phyloP scores from a whole-genome alignment of 2,888 invertebrate species.

The Polyommatus iphigenia region DNA sequence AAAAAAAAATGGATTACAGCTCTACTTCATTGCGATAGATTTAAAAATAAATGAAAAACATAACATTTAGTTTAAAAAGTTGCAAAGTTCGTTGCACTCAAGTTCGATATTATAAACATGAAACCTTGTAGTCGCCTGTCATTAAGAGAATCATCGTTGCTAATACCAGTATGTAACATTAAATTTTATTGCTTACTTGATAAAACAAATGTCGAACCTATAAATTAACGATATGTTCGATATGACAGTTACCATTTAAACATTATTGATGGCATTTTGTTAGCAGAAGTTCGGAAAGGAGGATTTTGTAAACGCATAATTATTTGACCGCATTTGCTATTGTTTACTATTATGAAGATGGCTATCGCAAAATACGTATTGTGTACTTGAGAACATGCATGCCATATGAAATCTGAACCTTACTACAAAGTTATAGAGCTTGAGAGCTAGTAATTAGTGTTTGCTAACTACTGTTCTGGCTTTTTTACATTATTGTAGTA shows the following conservation, averaged over 20 bases:
- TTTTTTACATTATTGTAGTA: too few relatives aligned
- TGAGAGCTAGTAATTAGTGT: too few relatives aligned
- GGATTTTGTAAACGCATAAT: conserved; percentile 11
- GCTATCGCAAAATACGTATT: not conserved
- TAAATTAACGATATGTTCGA: conserved; percentile 22
- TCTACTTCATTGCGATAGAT: too few relatives aligned
- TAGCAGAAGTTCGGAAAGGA: conserved; percentile 30
- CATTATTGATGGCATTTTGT: conserved; percentile 32
- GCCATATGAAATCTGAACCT: not conserved
- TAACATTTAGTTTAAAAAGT: not conserved
- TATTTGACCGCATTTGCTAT: not conserved
- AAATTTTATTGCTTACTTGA: conserved; percentile 20
- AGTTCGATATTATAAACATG: conserved; percentile 14
- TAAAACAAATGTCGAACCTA: conserved; percentile 26
- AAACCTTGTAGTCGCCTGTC: not conserved
- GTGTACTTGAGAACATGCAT: not conserved
- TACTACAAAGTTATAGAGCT: not conserved
- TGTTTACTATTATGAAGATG: not conserved
- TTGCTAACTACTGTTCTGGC: not conserved
- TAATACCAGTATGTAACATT: conserved; percentile 12
- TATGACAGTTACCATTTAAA: conserved; percentile 31
- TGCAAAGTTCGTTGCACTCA: not conserved
- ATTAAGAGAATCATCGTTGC: not conserved
- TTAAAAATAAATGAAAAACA: too few relatives aligned
- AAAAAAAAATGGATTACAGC: too few relatives aligned